A percentile compares a stretch with the other conserved stretches of the same genome.
Evolutionary conservation across 1,140 invertebrate genomes (phyloP).

Genomic region (Episyrphus balteatus): DNA sequence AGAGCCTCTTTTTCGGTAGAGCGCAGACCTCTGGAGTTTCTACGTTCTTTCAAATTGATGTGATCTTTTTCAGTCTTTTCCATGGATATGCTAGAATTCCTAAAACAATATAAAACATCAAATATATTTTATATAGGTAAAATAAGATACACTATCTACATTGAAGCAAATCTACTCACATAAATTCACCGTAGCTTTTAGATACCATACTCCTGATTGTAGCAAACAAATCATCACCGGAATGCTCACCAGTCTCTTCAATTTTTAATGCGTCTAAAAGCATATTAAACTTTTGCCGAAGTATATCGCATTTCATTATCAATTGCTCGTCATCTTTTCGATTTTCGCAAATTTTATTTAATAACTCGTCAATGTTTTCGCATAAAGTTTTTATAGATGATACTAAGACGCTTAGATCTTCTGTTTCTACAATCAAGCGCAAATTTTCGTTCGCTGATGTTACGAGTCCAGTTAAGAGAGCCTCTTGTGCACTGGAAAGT

Average conservation of each 20-base stretch:
- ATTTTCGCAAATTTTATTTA: slow-evolving; percentile 47
- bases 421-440: slow-evolving; percentile 76
- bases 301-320: slow-evolving; percentile 55
- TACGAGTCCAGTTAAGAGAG: slow-evolving; percentile 58
- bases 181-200: slow-evolving; percentile 8
- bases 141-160: too few species aligned
- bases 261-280: slow-evolving; percentile 61
- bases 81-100: slow-evolving; percentile 31
- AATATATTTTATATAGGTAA: too few species aligned
- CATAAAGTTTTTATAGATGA: slow-evolving; percentile 69
- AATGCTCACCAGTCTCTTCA: slow-evolving; percentile 41
- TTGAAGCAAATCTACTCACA: too few species aligned
- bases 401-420: slow-evolving; percentile 64
- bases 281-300: slow-evolving; percentile 67
- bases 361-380: slow-evolving; percentile 71
- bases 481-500: slow-evolving; percentile 42
- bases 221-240: slow-evolving; percentile 26
- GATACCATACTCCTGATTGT: slow-evolving; percentile 27
- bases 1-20: slow-evolving; percentile 43
- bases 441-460: slow-evolving; percentile 69
- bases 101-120: slow-evolving; percentile 1
- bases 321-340: slow-evolving; percentile 51
- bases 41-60: slow-evolving; percentile 29
- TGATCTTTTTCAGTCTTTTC: slow-evolving; percentile 35
- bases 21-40: slow-evolving; percentile 26